Evolutionary conservation across 2,797 vertebrate species (phyloP).

Genomic region (Myiotriccus ornatus): DNA sequence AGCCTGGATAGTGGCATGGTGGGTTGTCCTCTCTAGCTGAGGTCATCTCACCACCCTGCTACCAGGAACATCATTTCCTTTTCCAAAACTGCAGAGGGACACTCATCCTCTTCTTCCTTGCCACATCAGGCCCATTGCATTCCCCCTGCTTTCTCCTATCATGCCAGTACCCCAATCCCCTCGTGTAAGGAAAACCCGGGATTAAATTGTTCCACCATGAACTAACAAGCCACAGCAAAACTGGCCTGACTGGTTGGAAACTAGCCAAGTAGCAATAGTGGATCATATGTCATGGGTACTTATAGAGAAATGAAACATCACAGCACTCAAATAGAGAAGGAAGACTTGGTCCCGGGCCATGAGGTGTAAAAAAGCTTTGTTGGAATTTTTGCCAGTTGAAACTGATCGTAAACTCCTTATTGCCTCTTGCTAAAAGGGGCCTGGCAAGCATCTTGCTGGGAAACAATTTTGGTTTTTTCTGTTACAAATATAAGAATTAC

Average conservation of each 20-base stretch:
- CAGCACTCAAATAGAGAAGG: slow-evolving; percentile 29
- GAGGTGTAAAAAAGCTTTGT: slow-evolving; percentile 39
- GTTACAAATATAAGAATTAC: not conserved
- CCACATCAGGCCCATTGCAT: not conserved
- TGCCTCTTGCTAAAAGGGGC: slow-evolving; percentile 14
- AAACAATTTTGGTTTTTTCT: not conserved
- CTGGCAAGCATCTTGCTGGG: not conserved
- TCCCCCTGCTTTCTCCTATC: not conserved
- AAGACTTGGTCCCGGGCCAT: slow-evolving; percentile 38
- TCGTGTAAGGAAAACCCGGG: not conserved
- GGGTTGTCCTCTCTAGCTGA: not conserved
- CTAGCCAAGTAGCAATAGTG: slow-evolving; percentile 35
- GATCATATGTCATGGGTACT: slow-evolving; percentile 48
- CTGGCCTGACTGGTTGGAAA: slow-evolving; percentile 43
- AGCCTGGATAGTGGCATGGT: not conserved
- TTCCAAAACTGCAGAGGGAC: not conserved
- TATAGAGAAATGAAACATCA: slow-evolving; percentile 62
- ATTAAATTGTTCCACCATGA: slow-evolving; percentile 23
- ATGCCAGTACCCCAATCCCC: not conserved
- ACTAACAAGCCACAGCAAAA: slow-evolving; percentile 31
- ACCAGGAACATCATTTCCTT: not conserved
- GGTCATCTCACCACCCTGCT: not conserved
- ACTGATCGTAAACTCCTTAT: slow-evolving; percentile 49
- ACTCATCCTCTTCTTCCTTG: not conserved
- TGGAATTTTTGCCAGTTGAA: slow-evolving; percentile 39